A percentile compares a stretch with the other conserved stretches of the same genome.
Evolutionary conservation across 30 jellyfish, hydroid and myxozoan species (phyloP).

Genomic region (Aurelia coerulea): DNA sequence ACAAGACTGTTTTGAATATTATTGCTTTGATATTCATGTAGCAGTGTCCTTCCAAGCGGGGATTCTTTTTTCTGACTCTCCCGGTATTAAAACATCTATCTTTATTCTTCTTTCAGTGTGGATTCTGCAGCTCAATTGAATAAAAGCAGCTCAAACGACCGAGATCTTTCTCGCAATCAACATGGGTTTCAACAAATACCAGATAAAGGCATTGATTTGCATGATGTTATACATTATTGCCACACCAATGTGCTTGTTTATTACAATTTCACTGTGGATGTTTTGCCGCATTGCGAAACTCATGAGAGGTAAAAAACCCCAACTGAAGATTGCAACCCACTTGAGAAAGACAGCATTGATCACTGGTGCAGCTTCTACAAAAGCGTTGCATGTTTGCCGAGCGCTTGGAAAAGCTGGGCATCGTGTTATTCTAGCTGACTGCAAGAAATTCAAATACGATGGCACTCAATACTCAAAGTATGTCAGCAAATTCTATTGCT

Average conservation of each 20-base stretch:
- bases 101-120: too few species aligned
- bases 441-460: background rate
- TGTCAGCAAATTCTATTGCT: conserved; percentile 9
- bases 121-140: too few species aligned
- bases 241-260: background rate
- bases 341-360: background rate
- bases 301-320: background rate
- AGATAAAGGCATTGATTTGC: conserved; percentile 1
- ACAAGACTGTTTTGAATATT: too few species aligned
- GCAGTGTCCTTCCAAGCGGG: too few species aligned
- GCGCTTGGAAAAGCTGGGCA: conserved; percentile 36
- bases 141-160: too few species aligned
- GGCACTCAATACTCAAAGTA: background rate
- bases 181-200: background rate
- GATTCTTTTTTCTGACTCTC: too few species aligned
- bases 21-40: too few species aligned
- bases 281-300: background rate
- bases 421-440: conserved; percentile 4
- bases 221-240: conserved; percentile 2
- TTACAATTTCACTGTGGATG: background rate
- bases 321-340: background rate
- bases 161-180: too few species aligned
- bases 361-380: conserved; percentile 2
- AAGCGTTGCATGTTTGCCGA: conserved; percentile 25
- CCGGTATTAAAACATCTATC: too few species aligned